Evolutionary conservation across 1,140 invertebrate genomes (phyloP), one percentile per base, ranked within the genome.

Genomic region (Adelges cooleyi): DNA sequence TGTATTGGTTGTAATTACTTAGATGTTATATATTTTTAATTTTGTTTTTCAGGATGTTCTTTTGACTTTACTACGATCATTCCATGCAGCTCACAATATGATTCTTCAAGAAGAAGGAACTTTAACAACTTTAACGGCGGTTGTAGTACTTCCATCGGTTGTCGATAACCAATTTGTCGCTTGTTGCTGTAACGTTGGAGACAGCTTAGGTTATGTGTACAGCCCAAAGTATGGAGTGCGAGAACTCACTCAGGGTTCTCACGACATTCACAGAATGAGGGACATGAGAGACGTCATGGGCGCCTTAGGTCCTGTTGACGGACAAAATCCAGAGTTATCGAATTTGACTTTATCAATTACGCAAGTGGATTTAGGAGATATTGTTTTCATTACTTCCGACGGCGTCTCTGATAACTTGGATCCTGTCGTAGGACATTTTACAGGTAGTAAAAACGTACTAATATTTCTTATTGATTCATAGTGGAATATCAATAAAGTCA

Each of bases 331-430:
- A 1, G 92, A 95, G 77, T 76, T 95, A 29, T 89, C 89, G 70
- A 95, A 95, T 76, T 77, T 95, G 13, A 95, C 92, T 0, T 86
- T 91, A 69, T 89, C 90, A 0, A 83, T 95, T 80, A 94, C 89
- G 1, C 84, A 90, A 67, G 80, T 90, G 20, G 86, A 91, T 53
- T 74, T 80, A 38, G 89, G 87, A 10, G 92, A 95, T 74, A 85
- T 94, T 68, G 86, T 95, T 33, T 91, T 93, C 73, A 79, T 95
- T 13, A 92, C 90, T 1, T 90, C 87, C 17, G 92, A 95, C 74
- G 92, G 92, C n/a, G 84, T 95, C 25, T 91, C 89, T 11, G 92
- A 95, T 72, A 95, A 95, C 73, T 92, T 94, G 74, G 92, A 95
- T 78, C 92, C 92, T 2, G 91, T 94, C 44, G 92, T 95, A 65